phyloP scores from a whole-genome alignment of 37 sponge, comb jelly and placozoan species.

The Hexactinellida sp. region DNA sequence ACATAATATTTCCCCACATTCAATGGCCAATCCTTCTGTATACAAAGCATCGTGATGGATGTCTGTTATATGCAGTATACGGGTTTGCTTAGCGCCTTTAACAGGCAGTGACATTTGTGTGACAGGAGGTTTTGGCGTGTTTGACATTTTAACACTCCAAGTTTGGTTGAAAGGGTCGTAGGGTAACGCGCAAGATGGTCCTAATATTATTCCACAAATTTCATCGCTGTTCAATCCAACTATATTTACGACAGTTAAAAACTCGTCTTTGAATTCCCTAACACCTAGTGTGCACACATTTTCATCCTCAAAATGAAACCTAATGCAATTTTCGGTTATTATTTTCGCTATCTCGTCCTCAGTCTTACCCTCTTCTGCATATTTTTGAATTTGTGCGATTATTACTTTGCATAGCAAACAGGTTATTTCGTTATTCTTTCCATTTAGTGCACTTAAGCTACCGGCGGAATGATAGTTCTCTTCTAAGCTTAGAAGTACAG shows the following conservation, averaged over 20 bases:
- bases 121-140: constrained; percentile 46
- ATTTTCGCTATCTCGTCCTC: constrained; percentile 44
- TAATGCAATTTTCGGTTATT: constrained; percentile 28
- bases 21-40: constrained; percentile 48
- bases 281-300: constrained; percentile 44
- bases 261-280: constrained; percentile 51
- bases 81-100: constrained; percentile 38
- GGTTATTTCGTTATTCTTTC: background rate
- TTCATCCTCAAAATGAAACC: constrained; percentile 34
- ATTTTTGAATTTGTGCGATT: background rate
- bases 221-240: constrained; percentile 37
- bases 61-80: constrained; percentile 66
- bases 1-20: constrained; percentile 91
- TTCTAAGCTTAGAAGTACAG: too few relatives aligned
- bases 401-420: background rate
- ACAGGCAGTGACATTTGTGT: constrained; percentile 39
- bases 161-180: constrained; percentile 61
- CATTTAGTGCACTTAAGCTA: too few relatives aligned
- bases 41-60: constrained; percentile 69
- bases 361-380: background rate
- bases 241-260: constrained; percentile 34
- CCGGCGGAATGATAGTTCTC: too few relatives aligned
- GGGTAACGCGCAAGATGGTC: constrained; percentile 37
- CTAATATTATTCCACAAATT: constrained; percentile 47
- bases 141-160: constrained; percentile 54